Conservation (phyloP, 2,113 vertebrate species). For the Ochotona curzoniae region DNA sequence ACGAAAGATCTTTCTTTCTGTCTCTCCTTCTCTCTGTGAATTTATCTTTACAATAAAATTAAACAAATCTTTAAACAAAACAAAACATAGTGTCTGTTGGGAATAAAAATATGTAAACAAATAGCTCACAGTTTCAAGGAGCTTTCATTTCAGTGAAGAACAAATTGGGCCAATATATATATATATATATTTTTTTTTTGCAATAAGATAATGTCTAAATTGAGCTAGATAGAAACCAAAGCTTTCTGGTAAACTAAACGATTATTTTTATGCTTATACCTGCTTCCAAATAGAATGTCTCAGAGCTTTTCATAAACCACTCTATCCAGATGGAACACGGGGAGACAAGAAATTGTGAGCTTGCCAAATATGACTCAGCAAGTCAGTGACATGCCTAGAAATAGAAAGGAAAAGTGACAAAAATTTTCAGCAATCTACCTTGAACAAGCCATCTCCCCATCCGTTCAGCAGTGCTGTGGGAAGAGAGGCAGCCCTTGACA, state of each 20-base stretch:
- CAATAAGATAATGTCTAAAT: slow-evolving; percentile 43
- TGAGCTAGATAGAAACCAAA: slow-evolving; percentile 41
- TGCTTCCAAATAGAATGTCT: slow-evolving; percentile 57
- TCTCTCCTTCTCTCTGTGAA: too few relatives aligned
- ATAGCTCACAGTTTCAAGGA: slow-evolving; percentile 16
- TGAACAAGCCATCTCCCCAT: not conserved
- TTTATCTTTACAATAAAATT: too few relatives aligned
- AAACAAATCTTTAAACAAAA: not conserved
- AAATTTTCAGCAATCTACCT: slow-evolving; percentile 48
- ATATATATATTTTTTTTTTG: slow-evolving; percentile 34
- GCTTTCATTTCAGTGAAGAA: slow-evolving; percentile 36
- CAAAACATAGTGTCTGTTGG: not conserved
- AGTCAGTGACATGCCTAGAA: slow-evolving; percentile 59
- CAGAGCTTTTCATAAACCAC: slow-evolving; percentile 36
- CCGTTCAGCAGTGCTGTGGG: not conserved
- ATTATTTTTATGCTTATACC: slow-evolving; percentile 22
- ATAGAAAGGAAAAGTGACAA: slow-evolving; percentile 50
- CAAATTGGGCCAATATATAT: slow-evolving; percentile 43
- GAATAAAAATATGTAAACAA: slow-evolving; percentile 6
- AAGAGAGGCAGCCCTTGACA: not conserved
- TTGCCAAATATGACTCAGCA: slow-evolving; percentile 73
- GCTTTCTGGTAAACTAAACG: slow-evolving; percentile 7
- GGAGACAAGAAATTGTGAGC: slow-evolving; percentile 43
- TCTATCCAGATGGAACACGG: slow-evolving; percentile 34
- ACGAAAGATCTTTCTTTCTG: too few relatives aligned